Base-by-base conservation (phyloP, 2,113 vertebrate genomes). In the Aleadryas rufinucha region DNA sequence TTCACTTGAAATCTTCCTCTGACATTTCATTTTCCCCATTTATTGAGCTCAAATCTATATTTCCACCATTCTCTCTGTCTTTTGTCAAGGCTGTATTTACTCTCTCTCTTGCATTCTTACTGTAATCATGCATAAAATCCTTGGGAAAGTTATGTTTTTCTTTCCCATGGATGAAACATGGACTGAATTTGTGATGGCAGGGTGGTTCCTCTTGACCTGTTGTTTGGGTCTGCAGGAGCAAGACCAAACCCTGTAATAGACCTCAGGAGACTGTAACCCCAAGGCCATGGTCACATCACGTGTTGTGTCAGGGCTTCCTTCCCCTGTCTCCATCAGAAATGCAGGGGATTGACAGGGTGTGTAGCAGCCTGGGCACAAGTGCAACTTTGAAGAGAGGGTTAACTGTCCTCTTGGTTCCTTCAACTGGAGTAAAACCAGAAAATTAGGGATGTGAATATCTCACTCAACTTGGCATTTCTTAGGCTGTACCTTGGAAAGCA, bases 201-300 rank as follows among this genome's bases (percentile, higher is more conserved):
- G 5, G 7, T 63, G 28, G 44, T 39, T 91, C 18, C 26, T 63
- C 11, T 45, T 79, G 44, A 63, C 35, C 13, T 47, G 9, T 20
- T 69, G 11, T 28, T 53, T 75, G 31, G 15, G 11, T 23, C 13
- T 92, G 14, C 76, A 53, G 42, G 16, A 66, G 5, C 27, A 83
- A 63, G 41, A 44, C 35, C 4, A 33, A 54, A 10, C 8, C 4
- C 19, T 37, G 0, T 30, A 50, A 45, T 0, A 54, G 11, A 20
- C 8, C 23, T 65, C 6, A 11, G 37, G 33, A 53, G 31, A 18
- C 0, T 5, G 20, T 16, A 42, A 6, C 27, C 6, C 33, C 37
- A 74, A 41, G 59, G 33, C 17, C 26, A 31, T 3, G 28, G 10
- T 42, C 7, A 15, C 4, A 0, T 23, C 23, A 19, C 0, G 1